Percentiles rank a stretch among this genome's conserved stretches.
phyloP scores from a whole-genome alignment of 2,888 invertebrate species.

The Melangyna quadrimaculata region DNA sequence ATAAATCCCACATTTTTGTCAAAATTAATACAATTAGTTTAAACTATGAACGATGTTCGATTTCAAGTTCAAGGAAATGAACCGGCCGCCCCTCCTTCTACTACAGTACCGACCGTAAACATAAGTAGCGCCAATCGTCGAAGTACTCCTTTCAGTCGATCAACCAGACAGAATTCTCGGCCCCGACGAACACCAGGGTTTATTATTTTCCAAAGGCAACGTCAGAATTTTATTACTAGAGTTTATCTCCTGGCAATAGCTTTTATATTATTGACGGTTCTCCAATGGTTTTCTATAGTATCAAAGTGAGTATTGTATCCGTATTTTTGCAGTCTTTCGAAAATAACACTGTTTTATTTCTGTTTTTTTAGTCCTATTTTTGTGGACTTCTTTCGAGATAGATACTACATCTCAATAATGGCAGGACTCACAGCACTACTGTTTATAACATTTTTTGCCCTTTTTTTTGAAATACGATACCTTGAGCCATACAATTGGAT shows the following conservation, averaged over 20 bases:
- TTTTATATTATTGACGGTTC: background rate
- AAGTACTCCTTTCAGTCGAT: background rate
- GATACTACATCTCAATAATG: background rate
- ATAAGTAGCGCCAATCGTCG: background rate
- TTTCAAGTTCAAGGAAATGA: background rate
- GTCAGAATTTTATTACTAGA: background rate
- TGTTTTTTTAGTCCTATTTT: background rate
- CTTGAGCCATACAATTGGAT: constrained; percentile 24
- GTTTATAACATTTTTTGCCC: background rate
- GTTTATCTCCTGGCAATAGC: constrained; percentile 19
- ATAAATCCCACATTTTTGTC: background rate
- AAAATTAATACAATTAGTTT: background rate
- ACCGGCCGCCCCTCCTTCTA: background rate
- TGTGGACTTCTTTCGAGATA: background rate
- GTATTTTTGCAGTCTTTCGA: background rate
- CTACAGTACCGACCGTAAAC: background rate
- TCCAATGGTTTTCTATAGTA: constrained; percentile 36
- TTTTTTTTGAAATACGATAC: constrained; percentile 26
- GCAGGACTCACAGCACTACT: background rate
- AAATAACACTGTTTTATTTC: background rate
- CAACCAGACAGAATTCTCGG: background rate
- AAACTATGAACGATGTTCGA: background rate
- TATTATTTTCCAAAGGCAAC: background rate
- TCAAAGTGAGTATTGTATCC: constrained; percentile 34
- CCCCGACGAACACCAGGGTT: background rate